phyloP scores from a whole-genome alignment of 2,797 vertebrate genomes.

The Coregonus sp. region DNA sequence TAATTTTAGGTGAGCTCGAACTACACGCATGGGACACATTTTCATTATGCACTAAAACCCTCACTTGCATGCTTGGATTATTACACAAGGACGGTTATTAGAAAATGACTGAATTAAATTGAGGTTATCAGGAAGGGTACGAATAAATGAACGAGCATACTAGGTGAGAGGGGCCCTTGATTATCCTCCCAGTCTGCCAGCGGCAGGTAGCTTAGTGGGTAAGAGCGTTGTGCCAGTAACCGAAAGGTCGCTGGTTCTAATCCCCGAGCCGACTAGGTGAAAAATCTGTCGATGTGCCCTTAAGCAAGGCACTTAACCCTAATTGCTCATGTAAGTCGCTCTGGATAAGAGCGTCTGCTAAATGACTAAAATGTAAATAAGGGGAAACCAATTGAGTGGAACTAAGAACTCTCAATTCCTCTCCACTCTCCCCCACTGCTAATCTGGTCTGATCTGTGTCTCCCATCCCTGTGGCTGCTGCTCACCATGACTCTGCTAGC shows the following conservation, averaged over 20 bases:
- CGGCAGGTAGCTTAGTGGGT: no score
- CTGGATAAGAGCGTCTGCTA: no score
- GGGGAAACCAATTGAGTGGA: constrained; percentile 28
- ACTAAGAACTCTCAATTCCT: background rate
- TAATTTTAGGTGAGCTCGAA: background rate
- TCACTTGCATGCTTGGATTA: background rate
- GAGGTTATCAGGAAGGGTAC: background rate
- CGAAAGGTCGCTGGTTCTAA: no score
- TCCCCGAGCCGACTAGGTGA: no score
- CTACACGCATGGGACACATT: background rate
- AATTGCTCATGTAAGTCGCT: no score
- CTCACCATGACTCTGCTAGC: background rate
- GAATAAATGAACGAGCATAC: background rate
- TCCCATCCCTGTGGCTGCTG: background rate
- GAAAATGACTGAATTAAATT: background rate
- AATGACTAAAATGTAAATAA: background rate
- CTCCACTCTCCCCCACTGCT: background rate
- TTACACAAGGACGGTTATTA: constrained; percentile 1
- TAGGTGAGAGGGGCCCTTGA: background rate
- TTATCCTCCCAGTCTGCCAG: background rate
- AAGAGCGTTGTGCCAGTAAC: no score
- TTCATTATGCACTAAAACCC: constrained; percentile 1
- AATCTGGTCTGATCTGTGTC: constrained; percentile 5
- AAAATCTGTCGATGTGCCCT: no score
- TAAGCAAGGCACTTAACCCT: no score